Evolutionary conservation across 2,797 vertebrate species (phyloP).

Genomic region (Darevskia nairensis): DNA sequence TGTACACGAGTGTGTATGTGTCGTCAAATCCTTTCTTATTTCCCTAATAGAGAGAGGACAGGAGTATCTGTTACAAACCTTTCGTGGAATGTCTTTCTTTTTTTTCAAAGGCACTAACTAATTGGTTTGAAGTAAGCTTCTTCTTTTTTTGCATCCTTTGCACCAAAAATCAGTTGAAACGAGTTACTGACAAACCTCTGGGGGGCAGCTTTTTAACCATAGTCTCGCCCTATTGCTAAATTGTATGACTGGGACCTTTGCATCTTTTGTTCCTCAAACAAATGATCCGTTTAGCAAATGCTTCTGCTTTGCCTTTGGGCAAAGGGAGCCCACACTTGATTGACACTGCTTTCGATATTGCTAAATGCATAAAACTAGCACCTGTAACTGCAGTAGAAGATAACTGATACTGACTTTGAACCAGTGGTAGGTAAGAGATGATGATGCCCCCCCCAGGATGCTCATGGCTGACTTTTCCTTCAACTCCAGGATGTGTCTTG

Average conservation of each 20-base stretch:
- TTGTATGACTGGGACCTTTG: constrained; percentile 56
- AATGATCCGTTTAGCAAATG: neutral
- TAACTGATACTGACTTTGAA: constrained; percentile 19
- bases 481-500: constrained; percentile 12
- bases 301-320: constrained; percentile 19
- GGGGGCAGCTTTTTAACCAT: neutral
- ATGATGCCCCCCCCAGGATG: neutral
- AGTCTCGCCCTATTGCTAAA: constrained; percentile 9
- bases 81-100: constrained; percentile 19
- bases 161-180: constrained; percentile 37
- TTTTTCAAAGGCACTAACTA: constrained; percentile 13
- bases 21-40: constrained; percentile 56
- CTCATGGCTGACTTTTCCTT: constrained; percentile 31
- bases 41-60: constrained; percentile 17
- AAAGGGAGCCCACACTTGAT: neutral
- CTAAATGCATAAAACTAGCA: constrained; percentile 3
- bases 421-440: constrained; percentile 1
- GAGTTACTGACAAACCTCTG: constrained; percentile 28
- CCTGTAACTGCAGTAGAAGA: neutral
- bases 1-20: constrained; percentile 23
- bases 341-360: constrained; percentile 13
- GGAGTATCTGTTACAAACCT: constrained; percentile 19
- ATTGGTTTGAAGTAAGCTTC: neutral
- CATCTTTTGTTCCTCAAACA: constrained; percentile 37
- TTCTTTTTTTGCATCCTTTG: constrained; percentile 34